phyloP scores from a whole-genome alignment of 2,797 vertebrate species.

The Spinus olivaceus region DNA sequence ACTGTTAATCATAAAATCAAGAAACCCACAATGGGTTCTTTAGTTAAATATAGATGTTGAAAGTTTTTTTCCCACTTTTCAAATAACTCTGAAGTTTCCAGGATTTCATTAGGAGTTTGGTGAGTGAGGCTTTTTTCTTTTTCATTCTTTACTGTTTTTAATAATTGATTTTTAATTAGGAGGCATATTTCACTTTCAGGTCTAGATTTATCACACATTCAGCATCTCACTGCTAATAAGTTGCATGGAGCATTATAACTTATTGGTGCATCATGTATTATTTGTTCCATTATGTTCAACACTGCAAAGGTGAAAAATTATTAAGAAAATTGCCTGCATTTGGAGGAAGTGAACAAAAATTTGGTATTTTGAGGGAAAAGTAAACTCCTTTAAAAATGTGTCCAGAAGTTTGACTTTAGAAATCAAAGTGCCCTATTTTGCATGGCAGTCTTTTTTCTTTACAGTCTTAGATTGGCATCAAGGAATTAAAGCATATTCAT shows the following conservation, averaged over 20 bases:
- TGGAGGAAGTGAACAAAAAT: neutral
- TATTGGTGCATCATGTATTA: constrained; percentile 3
- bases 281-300: neutral
- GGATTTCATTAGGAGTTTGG: constrained; percentile 38
- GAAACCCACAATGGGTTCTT: constrained; percentile 1
- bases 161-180: constrained; percentile 66
- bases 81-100: constrained; percentile 34
- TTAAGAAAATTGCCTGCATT: neutral
- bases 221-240: constrained; percentile 4
- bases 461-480: neutral
- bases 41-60: constrained; percentile 45
- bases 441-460: neutral
- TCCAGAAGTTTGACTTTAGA: neutral
- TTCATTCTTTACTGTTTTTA: constrained; percentile 38
- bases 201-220: constrained; percentile 20
- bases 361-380: neutral
- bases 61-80: constrained; percentile 39
- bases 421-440: neutral
- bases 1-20: constrained; percentile 28
- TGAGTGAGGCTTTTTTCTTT: constrained; percentile 32
- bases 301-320: neutral
- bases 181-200: constrained; percentile 17
- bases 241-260: neutral
- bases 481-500: neutral
- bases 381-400: neutral